A percentile compares a stretch with the other conserved stretches of the same genome.
Conservation (phyloP, 2,113 vertebrate species). For the Phalacrocorax aristotelis region DNA sequence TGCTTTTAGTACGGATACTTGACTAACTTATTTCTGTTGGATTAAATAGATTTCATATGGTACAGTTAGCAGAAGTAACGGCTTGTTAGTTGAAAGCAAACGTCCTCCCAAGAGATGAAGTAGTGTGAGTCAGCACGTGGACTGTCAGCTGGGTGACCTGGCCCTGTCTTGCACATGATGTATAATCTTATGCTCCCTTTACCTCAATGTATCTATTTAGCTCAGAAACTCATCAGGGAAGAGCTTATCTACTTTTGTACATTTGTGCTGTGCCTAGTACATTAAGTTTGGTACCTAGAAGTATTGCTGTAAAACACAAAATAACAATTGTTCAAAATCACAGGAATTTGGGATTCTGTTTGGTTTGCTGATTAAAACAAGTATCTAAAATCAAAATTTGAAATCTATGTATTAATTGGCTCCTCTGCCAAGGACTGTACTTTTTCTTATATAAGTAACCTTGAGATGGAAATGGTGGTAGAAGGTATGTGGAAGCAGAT, state of each 20-base stretch:
- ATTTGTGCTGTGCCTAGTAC: background rate
- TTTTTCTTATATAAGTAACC: background rate
- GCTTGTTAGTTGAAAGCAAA: background rate
- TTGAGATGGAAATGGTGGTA: background rate
- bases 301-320: background rate
- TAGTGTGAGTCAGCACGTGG: accelerated
- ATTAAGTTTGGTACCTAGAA: background rate
- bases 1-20: background rate
- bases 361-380: background rate
- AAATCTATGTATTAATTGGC: background rate
- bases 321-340: background rate
- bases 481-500: background rate
- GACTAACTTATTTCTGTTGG: background rate
- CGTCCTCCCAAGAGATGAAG: background rate
- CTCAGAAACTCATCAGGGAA: background rate
- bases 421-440: background rate
- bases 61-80: background rate
- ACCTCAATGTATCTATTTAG: background rate
- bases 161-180: background rate
- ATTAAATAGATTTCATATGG: background rate
- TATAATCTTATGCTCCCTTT: background rate
- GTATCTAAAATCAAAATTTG: background rate
- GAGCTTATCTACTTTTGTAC: background rate
- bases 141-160: background rate
- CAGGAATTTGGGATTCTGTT: background rate